Conservation (phyloP, 2,888 invertebrate genomes). For the Euproctis similis region DNA sequence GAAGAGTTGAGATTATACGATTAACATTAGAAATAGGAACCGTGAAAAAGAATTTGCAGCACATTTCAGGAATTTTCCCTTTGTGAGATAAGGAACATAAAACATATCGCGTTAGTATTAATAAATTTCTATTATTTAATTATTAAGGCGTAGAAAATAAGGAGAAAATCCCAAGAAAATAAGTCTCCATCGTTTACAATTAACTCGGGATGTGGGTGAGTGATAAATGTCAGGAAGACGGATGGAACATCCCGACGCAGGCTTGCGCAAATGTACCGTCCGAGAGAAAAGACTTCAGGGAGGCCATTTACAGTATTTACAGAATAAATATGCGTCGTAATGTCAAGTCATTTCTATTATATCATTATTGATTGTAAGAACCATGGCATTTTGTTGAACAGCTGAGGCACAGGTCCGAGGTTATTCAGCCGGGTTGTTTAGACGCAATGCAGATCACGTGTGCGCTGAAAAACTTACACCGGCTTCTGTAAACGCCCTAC, state of each 20-base stretch:
- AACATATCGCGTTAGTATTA: neutral
- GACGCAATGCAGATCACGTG: conserved; percentile 76
- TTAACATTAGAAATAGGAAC: too few relatives aligned
- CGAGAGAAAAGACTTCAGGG: conserved; percentile 4
- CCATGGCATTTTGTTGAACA: conserved; percentile 55
- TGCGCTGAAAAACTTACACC: conserved; percentile 58
- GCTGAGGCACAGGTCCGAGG: conserved; percentile 59
- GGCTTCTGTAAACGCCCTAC: conserved; percentile 59
- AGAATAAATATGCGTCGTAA: conserved; percentile 12
- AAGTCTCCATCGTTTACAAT: conserved; percentile 8
- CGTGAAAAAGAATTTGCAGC: too few relatives aligned
- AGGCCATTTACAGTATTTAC: conserved; percentile 11
- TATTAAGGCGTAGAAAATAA: conserved; percentile 2
- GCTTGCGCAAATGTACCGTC: conserved; percentile 8
- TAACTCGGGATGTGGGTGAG: conserved; percentile 9
- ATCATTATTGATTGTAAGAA: conserved; percentile 58
- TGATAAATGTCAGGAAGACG: conserved; percentile 17
- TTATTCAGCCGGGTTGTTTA: conserved; percentile 70
- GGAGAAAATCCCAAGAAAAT: conserved; percentile 2
- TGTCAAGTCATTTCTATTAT: conserved; percentile 43
- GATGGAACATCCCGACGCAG: conserved; percentile 11
- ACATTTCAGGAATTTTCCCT: too few relatives aligned
- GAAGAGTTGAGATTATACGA: too few relatives aligned
- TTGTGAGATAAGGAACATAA: too few relatives aligned
- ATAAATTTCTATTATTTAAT: too few relatives aligned